phyloP scores from a whole-genome alignment of 2,888 invertebrate species.

The Macrosoma leucophasiata region DNA sequence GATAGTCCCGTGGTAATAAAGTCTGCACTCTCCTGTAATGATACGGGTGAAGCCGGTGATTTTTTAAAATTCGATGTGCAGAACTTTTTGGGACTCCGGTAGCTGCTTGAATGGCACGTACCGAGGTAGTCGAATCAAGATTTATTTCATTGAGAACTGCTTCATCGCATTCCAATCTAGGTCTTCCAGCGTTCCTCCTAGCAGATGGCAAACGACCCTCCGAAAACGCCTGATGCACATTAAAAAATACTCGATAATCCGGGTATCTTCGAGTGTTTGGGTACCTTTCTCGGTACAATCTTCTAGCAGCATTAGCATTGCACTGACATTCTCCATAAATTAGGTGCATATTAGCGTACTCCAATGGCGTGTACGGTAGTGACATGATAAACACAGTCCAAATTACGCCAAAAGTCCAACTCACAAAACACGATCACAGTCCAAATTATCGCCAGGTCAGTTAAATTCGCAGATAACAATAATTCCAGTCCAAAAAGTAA shows the following conservation, averaged over 20 bases:
- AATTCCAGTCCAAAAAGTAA: conserved; percentile 6
- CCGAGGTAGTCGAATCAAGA: conserved; percentile 14
- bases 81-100: conserved; percentile 22
- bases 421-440: conserved; percentile 5
- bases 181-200: conserved; percentile 20
- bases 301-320: conserved; percentile 8
- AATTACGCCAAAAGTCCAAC: conserved; percentile 4
- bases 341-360: conserved; percentile 13
- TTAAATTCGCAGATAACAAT: conserved; percentile 8
- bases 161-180: conserved; percentile 20
- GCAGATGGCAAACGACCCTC: conserved; percentile 15
- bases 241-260: conserved; percentile 17
- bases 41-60: no score
- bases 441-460: conserved; percentile 9
- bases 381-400: conserved; percentile 13
- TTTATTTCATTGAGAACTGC: conserved; percentile 19
- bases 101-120: conserved; percentile 20
- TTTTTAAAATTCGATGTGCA: conserved; percentile 19
- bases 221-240: conserved; percentile 14
- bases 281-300: conserved; percentile 12
- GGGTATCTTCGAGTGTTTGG: conserved; percentile 10
- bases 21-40: conserved; percentile 20
- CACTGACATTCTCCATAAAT: conserved; percentile 14
- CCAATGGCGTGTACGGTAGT: conserved; percentile 12
- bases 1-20: conserved; percentile 16